Evolutionary conservation across 2,113 vertebrate species (phyloP).

Genomic region (Grammomys surdaster): DNA sequence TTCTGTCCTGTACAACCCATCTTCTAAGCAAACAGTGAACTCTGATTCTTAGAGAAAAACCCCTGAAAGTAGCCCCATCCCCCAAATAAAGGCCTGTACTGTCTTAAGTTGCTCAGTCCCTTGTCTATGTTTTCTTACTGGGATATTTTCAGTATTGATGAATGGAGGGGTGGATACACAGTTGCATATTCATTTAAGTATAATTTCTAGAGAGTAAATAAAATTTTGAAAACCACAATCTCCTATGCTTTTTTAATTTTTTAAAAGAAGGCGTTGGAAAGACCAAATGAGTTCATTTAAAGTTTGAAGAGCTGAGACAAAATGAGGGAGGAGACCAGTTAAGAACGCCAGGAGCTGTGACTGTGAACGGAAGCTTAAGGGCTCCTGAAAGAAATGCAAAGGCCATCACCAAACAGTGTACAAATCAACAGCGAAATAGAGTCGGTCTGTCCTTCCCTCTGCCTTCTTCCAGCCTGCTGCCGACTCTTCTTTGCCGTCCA

Average conservation of each 20-base stretch:
- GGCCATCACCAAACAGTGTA: background rate
- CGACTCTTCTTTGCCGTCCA: background rate
- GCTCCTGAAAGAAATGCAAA: background rate
- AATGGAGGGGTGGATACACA: background rate
- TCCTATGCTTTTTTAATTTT: background rate
- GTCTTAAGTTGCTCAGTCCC: background rate
- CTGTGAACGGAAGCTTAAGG: background rate
- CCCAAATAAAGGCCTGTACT: background rate
- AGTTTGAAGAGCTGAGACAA: slow-evolving; percentile 38
- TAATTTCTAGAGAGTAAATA: slow-evolving; percentile 43
- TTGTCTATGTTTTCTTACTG: background rate
- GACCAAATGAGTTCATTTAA: background rate
- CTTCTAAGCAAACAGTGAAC: background rate
- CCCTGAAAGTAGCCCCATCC: background rate
- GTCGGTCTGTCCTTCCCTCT: background rate
- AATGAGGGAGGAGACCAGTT: background rate
- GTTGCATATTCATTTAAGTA: background rate
- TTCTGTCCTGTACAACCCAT: background rate
- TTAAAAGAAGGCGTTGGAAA: background rate
- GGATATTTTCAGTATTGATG: too few species aligned
- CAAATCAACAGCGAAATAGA: background rate
- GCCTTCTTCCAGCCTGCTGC: background rate
- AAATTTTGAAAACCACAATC: slow-evolving; percentile 11
- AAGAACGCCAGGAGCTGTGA: background rate
- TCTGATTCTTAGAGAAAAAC: background rate